phyloP scores from a whole-genome alignment of 2,888 invertebrate genomes.

The Proisotoma minuta region DNA sequence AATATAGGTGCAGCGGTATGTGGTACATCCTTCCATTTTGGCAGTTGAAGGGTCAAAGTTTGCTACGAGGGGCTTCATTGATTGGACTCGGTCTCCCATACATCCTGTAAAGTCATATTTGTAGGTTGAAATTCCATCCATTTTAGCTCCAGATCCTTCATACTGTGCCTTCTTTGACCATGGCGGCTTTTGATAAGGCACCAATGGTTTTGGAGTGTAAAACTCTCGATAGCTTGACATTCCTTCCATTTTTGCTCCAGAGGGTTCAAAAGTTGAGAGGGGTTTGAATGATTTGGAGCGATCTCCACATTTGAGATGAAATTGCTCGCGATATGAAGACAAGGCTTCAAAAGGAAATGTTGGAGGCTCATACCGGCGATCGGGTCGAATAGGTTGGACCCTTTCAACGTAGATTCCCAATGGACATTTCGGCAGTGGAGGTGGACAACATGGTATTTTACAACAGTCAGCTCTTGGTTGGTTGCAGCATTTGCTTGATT shows the following conservation, averaged over 20 bases:
- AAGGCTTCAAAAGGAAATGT: conserved; percentile 20
- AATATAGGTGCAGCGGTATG: conserved; percentile 30
- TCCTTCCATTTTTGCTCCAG: conserved; percentile 27
- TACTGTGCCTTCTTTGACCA: conserved; percentile 20
- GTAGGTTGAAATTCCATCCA: conserved; percentile 32
- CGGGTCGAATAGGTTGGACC: conserved; percentile 24
- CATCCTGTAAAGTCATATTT: conserved; percentile 36
- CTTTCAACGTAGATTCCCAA: conserved; percentile 28
- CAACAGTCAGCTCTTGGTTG: conserved; percentile 38
- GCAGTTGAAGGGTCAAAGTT: conserved; percentile 31
- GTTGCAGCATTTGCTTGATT: conserved; percentile 13
- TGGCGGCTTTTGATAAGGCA: conserved; percentile 18
- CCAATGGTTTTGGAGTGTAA: conserved; percentile 22
- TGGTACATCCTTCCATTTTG: conserved; percentile 32
- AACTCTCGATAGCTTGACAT: conserved; percentile 33
- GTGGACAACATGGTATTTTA: conserved; percentile 26
- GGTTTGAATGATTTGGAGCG: conserved; percentile 31
- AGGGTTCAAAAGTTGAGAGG: conserved; percentile 25
- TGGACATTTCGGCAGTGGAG: conserved; percentile 6
- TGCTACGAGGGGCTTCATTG: conserved; percentile 22
- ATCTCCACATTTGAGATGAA: conserved; percentile 31
- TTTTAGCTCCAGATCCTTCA: conserved; percentile 30
- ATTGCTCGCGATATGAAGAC: conserved; percentile 32
- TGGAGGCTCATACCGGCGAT: conserved; percentile 32
- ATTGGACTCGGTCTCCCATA: conserved; percentile 22